These are phyloP conservation scores for Phrynocephalus vlangalii DNA, from an alignment of 2,797 vertebrate species.

Conservation along the genomic window DNA sequence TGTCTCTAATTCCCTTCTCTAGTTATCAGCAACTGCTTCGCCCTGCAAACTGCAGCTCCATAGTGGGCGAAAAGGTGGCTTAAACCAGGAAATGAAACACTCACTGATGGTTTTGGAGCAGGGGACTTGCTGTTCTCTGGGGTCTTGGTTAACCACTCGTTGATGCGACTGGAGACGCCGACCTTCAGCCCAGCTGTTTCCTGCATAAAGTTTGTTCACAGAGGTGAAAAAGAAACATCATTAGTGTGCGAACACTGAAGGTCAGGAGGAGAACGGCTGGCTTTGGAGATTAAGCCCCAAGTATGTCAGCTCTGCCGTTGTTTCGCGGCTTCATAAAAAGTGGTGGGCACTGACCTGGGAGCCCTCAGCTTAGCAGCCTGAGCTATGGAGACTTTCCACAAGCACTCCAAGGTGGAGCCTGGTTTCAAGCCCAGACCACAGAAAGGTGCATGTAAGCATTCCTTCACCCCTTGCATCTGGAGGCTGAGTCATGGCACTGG, in stretches of 20 bases:
- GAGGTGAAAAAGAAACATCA: not conserved
- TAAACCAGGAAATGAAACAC: conserved; percentile 59
- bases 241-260: not conserved
- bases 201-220: conserved; percentile 73
- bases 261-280: not conserved
- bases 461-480: not conserved
- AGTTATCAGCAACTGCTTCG: not conserved
- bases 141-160: conserved; percentile 98
- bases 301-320: no score
- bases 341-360: not conserved
- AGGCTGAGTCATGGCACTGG: no score
- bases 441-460: not conserved
- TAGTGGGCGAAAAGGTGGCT: not conserved
- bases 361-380: not conserved
- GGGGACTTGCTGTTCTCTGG: conserved; percentile 89
- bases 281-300: not conserved
- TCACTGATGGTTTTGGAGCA: conserved; percentile 91
- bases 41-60: no score
- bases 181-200: conserved; percentile 97
- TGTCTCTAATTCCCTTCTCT: not conserved
- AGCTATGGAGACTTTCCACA: no score
- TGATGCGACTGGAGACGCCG: conserved; percentile 97
- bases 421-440: not conserved
- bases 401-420: not conserved
- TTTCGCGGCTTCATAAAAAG: not conserved